Evolutionary conservation across 2,797 vertebrate species (phyloP), one percentile per base, ranked within the genome.

Genomic region (Tragelaphus eurycerus): DNA sequence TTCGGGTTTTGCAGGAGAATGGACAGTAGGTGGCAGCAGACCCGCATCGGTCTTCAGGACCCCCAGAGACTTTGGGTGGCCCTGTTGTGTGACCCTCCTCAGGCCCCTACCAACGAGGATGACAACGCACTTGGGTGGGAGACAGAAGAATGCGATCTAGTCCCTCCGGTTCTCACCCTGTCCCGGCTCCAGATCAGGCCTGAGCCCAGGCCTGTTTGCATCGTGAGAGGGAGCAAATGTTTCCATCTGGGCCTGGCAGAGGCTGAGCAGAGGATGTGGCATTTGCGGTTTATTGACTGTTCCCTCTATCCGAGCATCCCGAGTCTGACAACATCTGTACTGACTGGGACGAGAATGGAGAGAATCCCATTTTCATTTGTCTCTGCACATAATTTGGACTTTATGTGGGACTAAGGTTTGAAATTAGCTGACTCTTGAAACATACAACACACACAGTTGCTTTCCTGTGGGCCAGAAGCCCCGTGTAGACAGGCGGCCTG

Each of bases 21-120:
- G 89, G 31, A 52, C 95, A 62, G 17, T 90, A 99, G 98, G 95
- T 98, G 98, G 98, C 98, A 97, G 96, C 95, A 98, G 95, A 96
- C 55, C 78, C 48, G 85, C 54, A 7, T 50, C 19, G 19, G 19
- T 97, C 50, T 10, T 92, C 25, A 34, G 12, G 60, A 62, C 27
- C 29, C 76, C 76, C 34, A 27, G 71, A 0, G 0, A 9, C 7
- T 52, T 15, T 46, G 19, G 4, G 23, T 27, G 50, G 59, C 29
- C 25, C 62, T 21, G 2, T 15, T 46, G 21, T 4, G 0, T 8
- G 21, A 11, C 5, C 0, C 10, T 50, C 7, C 19, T 19, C 59
- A 79, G 74, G 48, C 29, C 14, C 46, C 8, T 59, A 4, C 23
- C 4, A 2, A 23, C 12, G 43, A 59, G 15, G 57, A 64, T 38